A percentile compares a stretch with the other conserved stretches of the same genome.
These are phyloP conservation scores for Machimus rusticus DNA, from an alignment of 2,888 invertebrate genomes.

Conservation along the genomic window DNA sequence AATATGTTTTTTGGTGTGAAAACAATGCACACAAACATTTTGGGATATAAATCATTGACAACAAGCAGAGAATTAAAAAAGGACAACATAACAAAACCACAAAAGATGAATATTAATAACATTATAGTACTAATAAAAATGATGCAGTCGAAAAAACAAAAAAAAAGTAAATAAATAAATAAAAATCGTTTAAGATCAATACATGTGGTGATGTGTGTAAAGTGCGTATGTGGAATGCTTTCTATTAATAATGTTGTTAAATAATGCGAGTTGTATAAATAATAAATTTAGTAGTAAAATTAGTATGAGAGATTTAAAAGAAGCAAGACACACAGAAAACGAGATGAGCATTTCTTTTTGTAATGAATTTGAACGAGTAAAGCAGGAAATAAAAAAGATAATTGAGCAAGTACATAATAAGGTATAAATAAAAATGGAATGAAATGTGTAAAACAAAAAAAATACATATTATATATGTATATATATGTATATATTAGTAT, in stretches of 20 bases:
- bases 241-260: conserved; percentile 35
- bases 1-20: background rate
- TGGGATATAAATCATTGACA: background rate
- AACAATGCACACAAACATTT: background rate
- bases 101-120: background rate
- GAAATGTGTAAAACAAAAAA: conserved; percentile 15
- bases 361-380: conserved; percentile 1
- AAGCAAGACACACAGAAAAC: background rate
- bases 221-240: conserved; percentile 20
- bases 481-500: background rate
- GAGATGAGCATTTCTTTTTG: background rate
- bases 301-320: background rate
- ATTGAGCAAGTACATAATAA: conserved; percentile 22
- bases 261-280: conserved; percentile 29
- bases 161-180: background rate
- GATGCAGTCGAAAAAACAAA: background rate
- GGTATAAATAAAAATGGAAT: background rate
- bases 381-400: background rate
- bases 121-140: background rate
- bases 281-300: background rate
- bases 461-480: background rate
- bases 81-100: background rate
- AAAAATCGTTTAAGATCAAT: conserved; percentile 12
- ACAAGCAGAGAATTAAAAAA: background rate
- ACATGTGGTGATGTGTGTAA: background rate